Evolutionary conservation across 2,113 vertebrate species (phyloP).

Genomic region (Dromiciops gliroides): DNA sequence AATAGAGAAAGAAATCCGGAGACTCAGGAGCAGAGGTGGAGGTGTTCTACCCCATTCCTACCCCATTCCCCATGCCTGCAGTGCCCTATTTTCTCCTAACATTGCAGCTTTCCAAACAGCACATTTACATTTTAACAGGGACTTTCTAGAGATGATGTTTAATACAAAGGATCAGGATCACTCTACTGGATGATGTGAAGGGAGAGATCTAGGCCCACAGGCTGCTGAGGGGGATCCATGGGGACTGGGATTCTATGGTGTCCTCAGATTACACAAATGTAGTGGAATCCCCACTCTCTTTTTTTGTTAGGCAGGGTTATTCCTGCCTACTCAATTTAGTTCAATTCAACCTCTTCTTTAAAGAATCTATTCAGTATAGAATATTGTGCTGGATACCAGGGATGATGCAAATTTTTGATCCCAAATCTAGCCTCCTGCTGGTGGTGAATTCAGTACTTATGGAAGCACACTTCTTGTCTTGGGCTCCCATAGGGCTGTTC

Average conservation of each 20-base stretch:
- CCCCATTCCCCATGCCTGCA: not conserved
- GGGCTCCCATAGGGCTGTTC: not conserved
- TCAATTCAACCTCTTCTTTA: not conserved
- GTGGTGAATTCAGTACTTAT: not conserved
- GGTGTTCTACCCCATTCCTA: not conserved
- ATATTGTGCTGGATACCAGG: not conserved
- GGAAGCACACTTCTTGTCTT: not conserved
- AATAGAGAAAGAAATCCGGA: too few species aligned
- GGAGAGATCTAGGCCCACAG: not conserved
- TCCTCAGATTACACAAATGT: not conserved
- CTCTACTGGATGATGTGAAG: not conserved
- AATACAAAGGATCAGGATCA: not conserved
- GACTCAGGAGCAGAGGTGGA: not conserved
- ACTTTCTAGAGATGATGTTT: not conserved
- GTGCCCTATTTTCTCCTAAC: not conserved
- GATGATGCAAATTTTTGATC: not conserved
- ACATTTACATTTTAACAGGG: not conserved
- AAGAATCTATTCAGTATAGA: not conserved
- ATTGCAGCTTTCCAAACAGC: not conserved
- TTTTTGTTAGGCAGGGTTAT: not conserved
- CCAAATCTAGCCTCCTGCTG: not conserved
- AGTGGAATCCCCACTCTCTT: not conserved
- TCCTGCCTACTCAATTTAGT: not conserved
- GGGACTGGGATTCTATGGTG: not conserved
- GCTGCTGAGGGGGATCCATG: not conserved